These are phyloP conservation scores for Prinia subflava DNA, from an alignment of 2,113 vertebrate genomes.

Conservation along the genomic window DNA sequence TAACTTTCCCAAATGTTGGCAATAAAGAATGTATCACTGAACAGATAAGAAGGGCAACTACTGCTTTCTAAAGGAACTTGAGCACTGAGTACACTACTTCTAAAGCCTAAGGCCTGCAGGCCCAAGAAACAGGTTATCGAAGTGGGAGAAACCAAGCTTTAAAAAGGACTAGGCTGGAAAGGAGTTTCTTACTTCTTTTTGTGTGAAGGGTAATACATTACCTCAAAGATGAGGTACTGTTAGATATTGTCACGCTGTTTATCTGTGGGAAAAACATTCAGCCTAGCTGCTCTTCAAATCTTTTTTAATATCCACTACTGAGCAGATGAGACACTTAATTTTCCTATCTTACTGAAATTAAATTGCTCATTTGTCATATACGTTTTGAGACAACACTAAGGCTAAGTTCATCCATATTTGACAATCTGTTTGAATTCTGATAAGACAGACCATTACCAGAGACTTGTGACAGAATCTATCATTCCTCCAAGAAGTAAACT, in stretches of 20 bases:
- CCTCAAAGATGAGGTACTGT: background rate
- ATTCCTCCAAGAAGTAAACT: background rate
- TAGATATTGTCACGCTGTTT: background rate
- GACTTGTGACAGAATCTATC: background rate
- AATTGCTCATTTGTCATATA: background rate
- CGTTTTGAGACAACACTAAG: background rate
- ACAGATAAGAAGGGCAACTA: background rate
- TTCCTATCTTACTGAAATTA: background rate
- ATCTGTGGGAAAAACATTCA: background rate
- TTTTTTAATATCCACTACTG: background rate
- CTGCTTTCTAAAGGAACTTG: background rate
- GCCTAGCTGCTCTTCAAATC: background rate
- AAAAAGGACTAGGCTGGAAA: background rate
- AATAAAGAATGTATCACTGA: background rate
- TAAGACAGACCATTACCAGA: background rate
- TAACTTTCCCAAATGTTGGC: background rate
- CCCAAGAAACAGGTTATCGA: background rate
- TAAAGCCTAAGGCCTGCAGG: background rate
- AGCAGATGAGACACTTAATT: background rate
- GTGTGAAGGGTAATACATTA: background rate
- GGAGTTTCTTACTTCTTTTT: background rate
- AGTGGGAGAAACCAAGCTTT: background rate
- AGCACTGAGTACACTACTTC: background rate
- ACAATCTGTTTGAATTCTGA: background rate
- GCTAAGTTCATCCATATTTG: background rate